phyloP scores from a whole-genome alignment of 2,113 vertebrate genomes.

The Pelodiscus sinensis region DNA sequence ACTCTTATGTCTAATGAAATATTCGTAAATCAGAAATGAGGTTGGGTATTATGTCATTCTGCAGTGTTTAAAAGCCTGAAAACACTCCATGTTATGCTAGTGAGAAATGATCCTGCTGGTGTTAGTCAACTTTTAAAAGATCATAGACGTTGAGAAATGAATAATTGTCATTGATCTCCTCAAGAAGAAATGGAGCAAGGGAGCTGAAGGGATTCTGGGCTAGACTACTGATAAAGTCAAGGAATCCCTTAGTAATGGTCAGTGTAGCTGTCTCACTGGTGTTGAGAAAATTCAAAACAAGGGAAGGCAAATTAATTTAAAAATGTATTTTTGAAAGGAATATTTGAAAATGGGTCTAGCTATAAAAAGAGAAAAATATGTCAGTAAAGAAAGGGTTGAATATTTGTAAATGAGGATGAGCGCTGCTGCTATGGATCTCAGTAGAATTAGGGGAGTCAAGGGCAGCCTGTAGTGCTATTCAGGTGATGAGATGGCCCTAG shows the following conservation, averaged over 20 bases:
- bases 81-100: slow-evolving; percentile 46
- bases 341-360: slow-evolving; percentile 5
- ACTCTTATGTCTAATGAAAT: slow-evolving; percentile 65
- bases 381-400: slow-evolving; percentile 69
- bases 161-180: neutral
- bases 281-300: neutral
- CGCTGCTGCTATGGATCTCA: too few species aligned
- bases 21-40: slow-evolving; percentile 60
- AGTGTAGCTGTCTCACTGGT: neutral
- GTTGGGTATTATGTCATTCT: slow-evolving; percentile 60
- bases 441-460: too few species aligned
- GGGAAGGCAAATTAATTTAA: slow-evolving; percentile 26
- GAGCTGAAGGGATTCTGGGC: neutral
- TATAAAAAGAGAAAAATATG: slow-evolving; percentile 72
- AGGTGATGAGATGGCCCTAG: too few species aligned
- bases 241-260: neutral
- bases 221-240: neutral
- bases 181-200: neutral
- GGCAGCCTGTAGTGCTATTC: too few species aligned
- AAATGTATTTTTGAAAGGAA: slow-evolving; percentile 38
- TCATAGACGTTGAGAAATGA: neutral
- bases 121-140: slow-evolving; percentile 43
- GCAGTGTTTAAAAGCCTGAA: slow-evolving; percentile 60
- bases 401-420: slow-evolving; percentile 28
- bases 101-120: slow-evolving; percentile 41